Conservation (phyloP, 2,888 invertebrate species). For the Brachycybe producta region DNA sequence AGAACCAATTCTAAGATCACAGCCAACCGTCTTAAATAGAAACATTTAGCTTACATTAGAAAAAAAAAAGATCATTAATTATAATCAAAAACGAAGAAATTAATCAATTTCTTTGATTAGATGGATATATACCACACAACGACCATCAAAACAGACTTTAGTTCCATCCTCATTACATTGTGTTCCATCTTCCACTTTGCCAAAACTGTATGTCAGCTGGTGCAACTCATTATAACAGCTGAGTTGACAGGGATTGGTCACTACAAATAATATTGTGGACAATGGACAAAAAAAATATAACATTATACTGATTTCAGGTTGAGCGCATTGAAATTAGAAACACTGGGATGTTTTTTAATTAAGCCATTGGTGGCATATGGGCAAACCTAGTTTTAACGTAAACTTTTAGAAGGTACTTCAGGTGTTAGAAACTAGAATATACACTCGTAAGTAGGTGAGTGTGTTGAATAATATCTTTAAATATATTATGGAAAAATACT, state of each 20-base stretch:
- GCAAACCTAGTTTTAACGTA: no score
- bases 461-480: no score
- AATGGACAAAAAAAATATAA: background rate
- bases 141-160: conserved; percentile 23
- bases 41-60: background rate
- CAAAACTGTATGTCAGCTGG: conserved; percentile 22
- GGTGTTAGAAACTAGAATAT: no score
- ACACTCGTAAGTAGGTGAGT: no score
- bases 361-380: no score
- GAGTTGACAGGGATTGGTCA: conserved; percentile 23
- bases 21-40: conserved; percentile 30
- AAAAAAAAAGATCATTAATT: background rate
- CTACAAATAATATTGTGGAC: conserved; percentile 12
- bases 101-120: conserved; percentile 1
- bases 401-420: no score
- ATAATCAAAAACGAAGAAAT: background rate
- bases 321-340: no score
- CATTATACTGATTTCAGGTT: no score
- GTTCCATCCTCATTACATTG: conserved; percentile 20
- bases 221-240: conserved; percentile 21
- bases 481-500: no score
- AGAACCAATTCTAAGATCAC: conserved; percentile 32
- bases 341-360: no score
- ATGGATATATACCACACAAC: conserved; percentile 23
- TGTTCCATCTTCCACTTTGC: conserved; percentile 24